phyloP scores from a whole-genome alignment of 2,113 vertebrate genomes.

The Melanerpes aurifrons region DNA sequence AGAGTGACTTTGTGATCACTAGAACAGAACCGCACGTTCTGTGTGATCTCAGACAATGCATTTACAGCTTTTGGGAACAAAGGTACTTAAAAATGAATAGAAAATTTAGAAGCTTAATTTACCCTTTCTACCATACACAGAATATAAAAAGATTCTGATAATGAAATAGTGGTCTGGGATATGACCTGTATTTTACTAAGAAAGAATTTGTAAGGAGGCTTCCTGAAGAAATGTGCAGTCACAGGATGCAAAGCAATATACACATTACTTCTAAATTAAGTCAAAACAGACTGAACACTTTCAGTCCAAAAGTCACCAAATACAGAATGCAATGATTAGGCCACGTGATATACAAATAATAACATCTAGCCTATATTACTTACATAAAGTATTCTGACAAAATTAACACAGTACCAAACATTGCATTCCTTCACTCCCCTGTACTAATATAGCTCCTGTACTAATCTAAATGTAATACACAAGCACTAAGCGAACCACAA shows the following conservation, averaged over 20 bases:
- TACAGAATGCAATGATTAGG: not conserved
- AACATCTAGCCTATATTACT: not conserved
- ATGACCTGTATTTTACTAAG: not conserved
- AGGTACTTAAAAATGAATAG: not conserved
- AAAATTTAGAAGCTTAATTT: not conserved
- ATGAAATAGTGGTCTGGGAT: not conserved
- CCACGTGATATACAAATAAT: not conserved
- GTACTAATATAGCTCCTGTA: not conserved
- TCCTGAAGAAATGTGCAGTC: not conserved
- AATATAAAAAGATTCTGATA: not conserved
- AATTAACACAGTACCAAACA: not conserved
- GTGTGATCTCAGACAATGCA: not conserved
- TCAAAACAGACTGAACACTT: not conserved
- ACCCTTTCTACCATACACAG: not conserved
- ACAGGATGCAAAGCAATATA: not conserved
- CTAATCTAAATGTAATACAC: not conserved
- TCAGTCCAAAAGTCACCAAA: not conserved
- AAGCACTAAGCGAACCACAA: not conserved
- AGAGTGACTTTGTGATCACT: not conserved
- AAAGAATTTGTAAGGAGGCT: not conserved
- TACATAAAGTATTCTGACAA: not conserved
- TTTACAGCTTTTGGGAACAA: not conserved
- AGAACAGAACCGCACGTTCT: not conserved
- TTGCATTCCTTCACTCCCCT: not conserved
- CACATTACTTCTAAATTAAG: not conserved